phyloP scores from a whole-genome alignment of 2,797 vertebrate species.

The Falco concolor region DNA sequence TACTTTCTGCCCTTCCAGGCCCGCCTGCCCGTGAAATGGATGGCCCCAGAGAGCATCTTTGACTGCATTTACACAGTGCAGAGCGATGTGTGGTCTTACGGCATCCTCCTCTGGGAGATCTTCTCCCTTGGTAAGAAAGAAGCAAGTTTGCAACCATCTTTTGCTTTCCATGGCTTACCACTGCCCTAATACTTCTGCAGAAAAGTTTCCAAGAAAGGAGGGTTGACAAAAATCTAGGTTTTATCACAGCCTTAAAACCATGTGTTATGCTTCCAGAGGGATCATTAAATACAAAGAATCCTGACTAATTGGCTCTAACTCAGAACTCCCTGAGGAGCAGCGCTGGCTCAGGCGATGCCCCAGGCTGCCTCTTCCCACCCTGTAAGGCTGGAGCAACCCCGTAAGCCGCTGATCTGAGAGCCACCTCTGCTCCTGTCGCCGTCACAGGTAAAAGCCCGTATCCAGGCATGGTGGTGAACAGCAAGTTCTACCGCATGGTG shows the following conservation, averaged over 20 bases:
- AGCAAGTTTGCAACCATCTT: neutral
- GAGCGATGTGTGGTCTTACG: slow-evolving; percentile 98
- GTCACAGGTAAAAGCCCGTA: slow-evolving; percentile 90
- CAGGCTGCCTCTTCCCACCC: neutral
- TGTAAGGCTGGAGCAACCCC: neutral
- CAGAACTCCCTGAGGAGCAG: neutral
- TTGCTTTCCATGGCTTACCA: neutral
- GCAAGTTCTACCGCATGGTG: slow-evolving; percentile 96
- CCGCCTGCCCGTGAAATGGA: slow-evolving; percentile 97
- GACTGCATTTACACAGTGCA: slow-evolving; percentile 96
- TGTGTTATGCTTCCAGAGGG: neutral
- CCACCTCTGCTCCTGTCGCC: neutral
- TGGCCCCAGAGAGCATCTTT: slow-evolving; percentile 98
- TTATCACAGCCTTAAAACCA: neutral
- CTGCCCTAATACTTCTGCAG: neutral
- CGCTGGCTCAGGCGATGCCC: neutral
- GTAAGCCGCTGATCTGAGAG: neutral
- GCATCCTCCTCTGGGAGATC: slow-evolving; percentile 98
- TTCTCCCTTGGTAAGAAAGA: slow-evolving; percentile 90
- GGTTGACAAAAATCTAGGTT: neutral
- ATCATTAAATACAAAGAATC: neutral
- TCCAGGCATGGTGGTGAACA: slow-evolving; percentile 89
- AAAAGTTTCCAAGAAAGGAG: neutral
- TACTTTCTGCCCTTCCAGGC: slow-evolving; percentile 77
- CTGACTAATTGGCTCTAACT: neutral